phyloP scores from a whole-genome alignment of 1,140 invertebrate genomes.

The Epicauta chinensis region DNA sequence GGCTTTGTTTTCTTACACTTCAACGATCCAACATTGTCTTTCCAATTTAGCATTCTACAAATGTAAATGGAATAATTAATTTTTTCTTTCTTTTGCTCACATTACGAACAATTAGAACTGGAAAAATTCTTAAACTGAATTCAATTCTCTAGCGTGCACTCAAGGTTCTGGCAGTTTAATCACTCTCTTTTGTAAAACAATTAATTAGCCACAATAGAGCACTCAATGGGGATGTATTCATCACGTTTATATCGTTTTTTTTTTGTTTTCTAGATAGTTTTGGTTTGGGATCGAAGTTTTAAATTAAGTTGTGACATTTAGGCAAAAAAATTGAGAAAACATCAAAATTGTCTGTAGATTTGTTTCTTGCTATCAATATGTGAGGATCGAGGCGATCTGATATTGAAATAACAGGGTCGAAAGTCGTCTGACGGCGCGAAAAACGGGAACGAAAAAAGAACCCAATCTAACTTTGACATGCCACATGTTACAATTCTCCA shows the following conservation, averaged over 20 bases:
- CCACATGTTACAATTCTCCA: conserved; percentile 33
- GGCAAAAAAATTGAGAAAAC: conserved; percentile 7
- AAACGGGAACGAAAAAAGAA: conserved; percentile 17
- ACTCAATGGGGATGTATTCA: no score
- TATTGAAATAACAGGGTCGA: conserved; percentile 31
- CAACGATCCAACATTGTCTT: not conserved
- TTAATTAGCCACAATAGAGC: conserved; percentile 3
- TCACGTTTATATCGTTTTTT: no score
- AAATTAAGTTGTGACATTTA: conserved; percentile 1
- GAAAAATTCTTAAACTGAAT: not conserved
- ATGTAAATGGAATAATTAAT: conserved; percentile 13
- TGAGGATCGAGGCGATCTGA: conserved; percentile 27
- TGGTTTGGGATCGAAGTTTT: no score
- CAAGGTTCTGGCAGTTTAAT: conserved; percentile 1
- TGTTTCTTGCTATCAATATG: conserved; percentile 26
- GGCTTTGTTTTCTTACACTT: not conserved
- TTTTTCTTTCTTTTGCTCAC: conserved; percentile 3
- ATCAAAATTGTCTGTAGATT: conserved; percentile 20
- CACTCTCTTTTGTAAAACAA: conserved; percentile 11
- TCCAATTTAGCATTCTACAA: not conserved
- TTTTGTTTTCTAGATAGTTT: no score
- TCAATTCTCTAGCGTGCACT: not conserved
- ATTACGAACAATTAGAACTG: conserved; percentile 1
- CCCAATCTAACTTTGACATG: conserved; percentile 30
- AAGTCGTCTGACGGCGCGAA: conserved; percentile 22